phyloP scores from a whole-genome alignment of 1,140 invertebrate species.

The Drosophila nasuta region DNA sequence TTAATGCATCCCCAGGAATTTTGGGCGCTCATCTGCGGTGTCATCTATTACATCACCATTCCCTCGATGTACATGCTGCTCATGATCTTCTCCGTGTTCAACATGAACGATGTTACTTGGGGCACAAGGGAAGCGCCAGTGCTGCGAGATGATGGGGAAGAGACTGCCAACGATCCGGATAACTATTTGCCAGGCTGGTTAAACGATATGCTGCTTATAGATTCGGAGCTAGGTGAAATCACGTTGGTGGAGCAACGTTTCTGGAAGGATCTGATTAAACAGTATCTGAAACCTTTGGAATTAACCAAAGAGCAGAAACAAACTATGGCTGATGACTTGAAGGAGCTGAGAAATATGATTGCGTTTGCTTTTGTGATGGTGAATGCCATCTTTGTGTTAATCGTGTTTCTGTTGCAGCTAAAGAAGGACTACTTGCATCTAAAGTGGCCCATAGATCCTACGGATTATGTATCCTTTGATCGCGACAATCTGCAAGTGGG shows the following conservation, averaged over 20 bases:
- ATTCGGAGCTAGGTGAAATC: conserved; percentile 88
- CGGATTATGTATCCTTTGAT: conserved; percentile 88
- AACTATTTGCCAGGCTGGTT: conserved; percentile 88
- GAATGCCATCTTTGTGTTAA: conserved; percentile 92
- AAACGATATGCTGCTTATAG: conserved; percentile 88
- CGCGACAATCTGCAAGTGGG: conserved; percentile 84
- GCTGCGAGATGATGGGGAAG: conserved; percentile 56
- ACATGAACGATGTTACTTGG: conserved; percentile 96
- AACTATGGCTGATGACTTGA: conserved; percentile 87
- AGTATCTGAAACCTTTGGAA: conserved; percentile 90
- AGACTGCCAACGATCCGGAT: conserved; percentile 33
- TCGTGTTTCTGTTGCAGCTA: conserved; percentile 92
- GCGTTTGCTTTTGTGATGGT: conserved; percentile 93
- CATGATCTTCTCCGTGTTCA: conserved; percentile 95
- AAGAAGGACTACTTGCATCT: conserved; percentile 90
- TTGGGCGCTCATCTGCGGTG: conserved; percentile 90
- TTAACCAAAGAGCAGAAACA: conserved; percentile 87
- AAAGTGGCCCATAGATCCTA: conserved; percentile 89
- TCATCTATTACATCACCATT: conserved; percentile 96
- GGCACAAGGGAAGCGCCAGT: conserved; percentile 91
- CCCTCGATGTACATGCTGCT: conserved; percentile 97
- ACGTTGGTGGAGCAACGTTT: conserved; percentile 88
- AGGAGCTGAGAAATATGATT: conserved; percentile 89
- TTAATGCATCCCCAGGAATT: conserved; percentile 94
- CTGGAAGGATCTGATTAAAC: conserved; percentile 90